A percentile compares a stretch with the other conserved stretches of the same genome.
phyloP scores from a whole-genome alignment of 2,113 vertebrate genomes.

The Dissostichus mawsoni region DNA sequence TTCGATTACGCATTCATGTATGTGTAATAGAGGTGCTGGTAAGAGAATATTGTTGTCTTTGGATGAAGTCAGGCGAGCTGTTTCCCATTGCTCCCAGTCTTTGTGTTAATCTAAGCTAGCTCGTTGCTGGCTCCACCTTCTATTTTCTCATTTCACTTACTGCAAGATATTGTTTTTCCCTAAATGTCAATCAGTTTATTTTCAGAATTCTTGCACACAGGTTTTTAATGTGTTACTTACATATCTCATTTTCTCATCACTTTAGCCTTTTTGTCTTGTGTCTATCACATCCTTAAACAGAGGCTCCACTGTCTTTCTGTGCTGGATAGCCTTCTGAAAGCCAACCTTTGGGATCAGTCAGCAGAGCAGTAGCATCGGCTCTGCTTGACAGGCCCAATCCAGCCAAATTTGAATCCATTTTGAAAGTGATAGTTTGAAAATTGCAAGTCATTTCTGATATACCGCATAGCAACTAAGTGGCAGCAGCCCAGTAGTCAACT shows the following conservation, averaged over 20 bases:
- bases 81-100: not conserved
- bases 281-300: conserved; percentile 24
- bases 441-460: conserved; percentile 83
- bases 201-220: not conserved
- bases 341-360: conserved; percentile 66
- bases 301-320: conserved; percentile 37
- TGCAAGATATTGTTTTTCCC: not conserved
- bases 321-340: conserved; percentile 55
- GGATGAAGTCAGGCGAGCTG: not conserved
- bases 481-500: conserved; percentile 75
- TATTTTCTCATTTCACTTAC: not conserved
- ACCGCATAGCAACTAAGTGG: conserved; percentile 76
- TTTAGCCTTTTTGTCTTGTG: conserved; percentile 15
- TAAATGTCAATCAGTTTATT: not conserved
- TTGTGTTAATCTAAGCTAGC: conserved; percentile 6
- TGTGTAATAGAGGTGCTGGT: not conserved
- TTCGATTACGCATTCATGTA: not conserved
- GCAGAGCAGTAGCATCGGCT: conserved; percentile 53
- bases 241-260: conserved; percentile 33
- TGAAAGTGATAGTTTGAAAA: conserved; percentile 84
- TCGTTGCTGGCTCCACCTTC: not conserved
- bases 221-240: not conserved
- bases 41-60: not conserved
- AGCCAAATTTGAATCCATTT: conserved; percentile 81
- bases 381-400: conserved; percentile 76